These are phyloP conservation scores for Chloroceryle inda DNA, from an alignment of 2,797 vertebrate genomes.

Conservation along the genomic window DNA sequence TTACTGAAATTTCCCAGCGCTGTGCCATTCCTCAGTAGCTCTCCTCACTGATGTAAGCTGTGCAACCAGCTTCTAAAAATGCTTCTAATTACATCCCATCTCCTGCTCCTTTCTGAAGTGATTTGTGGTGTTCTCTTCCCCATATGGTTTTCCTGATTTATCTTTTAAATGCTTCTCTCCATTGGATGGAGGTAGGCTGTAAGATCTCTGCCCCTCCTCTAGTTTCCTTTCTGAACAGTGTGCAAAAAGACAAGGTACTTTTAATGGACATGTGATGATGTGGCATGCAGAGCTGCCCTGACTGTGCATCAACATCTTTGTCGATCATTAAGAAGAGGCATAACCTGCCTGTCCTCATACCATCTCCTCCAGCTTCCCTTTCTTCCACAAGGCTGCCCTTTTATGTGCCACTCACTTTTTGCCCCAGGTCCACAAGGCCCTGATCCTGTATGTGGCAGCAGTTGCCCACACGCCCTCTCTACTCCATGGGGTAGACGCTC, in stretches of 20 bases:
- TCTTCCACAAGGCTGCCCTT: not conserved
- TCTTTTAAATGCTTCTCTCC: not conserved
- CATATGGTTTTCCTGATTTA: not conserved
- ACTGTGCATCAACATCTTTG: not conserved
- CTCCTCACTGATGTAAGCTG: not conserved
- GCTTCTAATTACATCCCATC: not conserved
- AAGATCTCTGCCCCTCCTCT: not conserved
- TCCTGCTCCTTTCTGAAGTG: not conserved
- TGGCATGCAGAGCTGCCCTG: not conserved
- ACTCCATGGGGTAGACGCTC: not conserved
- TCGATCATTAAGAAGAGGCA: not conserved
- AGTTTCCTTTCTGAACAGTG: not conserved
- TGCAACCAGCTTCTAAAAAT: not conserved
- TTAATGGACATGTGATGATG: not conserved
- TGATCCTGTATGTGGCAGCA: accelerated
- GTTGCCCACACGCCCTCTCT: not conserved
- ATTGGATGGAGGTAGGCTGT: not conserved
- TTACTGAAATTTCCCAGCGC: not conserved
- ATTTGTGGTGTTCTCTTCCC: not conserved
- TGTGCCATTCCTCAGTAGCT: not conserved
- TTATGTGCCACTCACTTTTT: not conserved
- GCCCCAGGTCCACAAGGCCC: not conserved
- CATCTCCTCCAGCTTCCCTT: not conserved
- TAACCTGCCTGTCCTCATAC: not conserved
- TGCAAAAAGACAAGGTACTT: not conserved